Evolutionary conservation across 2,888 invertebrate genomes (phyloP).

Genomic region (Microplitis manilae): DNA sequence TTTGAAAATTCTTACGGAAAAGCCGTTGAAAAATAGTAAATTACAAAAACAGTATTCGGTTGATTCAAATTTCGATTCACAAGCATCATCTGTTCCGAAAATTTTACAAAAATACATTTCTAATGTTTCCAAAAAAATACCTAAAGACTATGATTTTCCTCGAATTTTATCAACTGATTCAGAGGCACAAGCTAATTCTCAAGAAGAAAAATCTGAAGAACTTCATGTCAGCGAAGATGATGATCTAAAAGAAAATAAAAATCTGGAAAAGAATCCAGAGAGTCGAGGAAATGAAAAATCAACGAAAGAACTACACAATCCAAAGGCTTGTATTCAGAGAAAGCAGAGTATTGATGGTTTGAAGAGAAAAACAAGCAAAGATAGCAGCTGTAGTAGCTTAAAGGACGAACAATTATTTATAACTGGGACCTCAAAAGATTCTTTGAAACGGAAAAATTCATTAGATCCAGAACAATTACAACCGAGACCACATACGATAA

Average conservation of each 20-base stretch:
- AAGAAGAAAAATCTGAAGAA: slow-evolving; percentile 50
- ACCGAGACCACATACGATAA: slow-evolving; percentile 56
- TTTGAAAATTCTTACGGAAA: slow-evolving; percentile 16
- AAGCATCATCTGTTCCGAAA: background rate
- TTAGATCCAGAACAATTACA: slow-evolving; percentile 54
- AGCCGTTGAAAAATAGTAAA: slow-evolving; percentile 40
- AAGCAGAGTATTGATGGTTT: slow-evolving; percentile 60
- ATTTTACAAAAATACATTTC: background rate
- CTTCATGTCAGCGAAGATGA: slow-evolving; percentile 58
- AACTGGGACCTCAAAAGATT: slow-evolving; percentile 51
- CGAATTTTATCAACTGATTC: slow-evolving; percentile 41
- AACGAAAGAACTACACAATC: slow-evolving; percentile 35
- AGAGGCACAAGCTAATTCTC: slow-evolving; percentile 49
- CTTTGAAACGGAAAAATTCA: slow-evolving; percentile 55
- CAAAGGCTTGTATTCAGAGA: slow-evolving; percentile 37
- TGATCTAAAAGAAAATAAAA: slow-evolving; percentile 49
- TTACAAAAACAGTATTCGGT: slow-evolving; percentile 59
- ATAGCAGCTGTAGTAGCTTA: slow-evolving; percentile 61
- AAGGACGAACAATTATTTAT: slow-evolving; percentile 60
- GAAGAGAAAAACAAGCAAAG: slow-evolving; percentile 62
- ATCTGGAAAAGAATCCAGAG: slow-evolving; percentile 41
- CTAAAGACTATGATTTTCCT: background rate
- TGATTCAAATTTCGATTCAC: slow-evolving; percentile 48
- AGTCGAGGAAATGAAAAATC: background rate
- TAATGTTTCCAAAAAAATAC: background rate